A percentile compares a stretch with the other conserved stretches of the same genome.
phyloP scores from a whole-genome alignment of 2,888 invertebrate genomes.

The Drosophila trichaetosa region DNA sequence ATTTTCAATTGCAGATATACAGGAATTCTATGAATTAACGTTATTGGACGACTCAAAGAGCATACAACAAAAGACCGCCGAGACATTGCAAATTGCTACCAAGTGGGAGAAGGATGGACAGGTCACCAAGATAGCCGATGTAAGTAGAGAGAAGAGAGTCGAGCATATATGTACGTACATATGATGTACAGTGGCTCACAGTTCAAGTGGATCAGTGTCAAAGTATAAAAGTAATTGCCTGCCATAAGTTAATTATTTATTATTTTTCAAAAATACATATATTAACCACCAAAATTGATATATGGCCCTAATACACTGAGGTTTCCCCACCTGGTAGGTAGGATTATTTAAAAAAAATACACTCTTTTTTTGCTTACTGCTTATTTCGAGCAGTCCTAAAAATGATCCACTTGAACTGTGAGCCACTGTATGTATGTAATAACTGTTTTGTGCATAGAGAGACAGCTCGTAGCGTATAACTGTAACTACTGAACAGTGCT shows the following conservation, averaged over 20 bases:
- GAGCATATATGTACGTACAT: neutral
- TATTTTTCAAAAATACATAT: too few relatives aligned
- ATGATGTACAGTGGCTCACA: neutral
- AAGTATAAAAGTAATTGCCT: too few relatives aligned
- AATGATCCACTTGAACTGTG: too few relatives aligned
- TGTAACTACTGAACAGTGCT: constrained; percentile 4
- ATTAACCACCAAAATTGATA: too few relatives aligned
- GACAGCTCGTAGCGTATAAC: neutral
- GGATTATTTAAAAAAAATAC: too few relatives aligned
- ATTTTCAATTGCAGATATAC: constrained; percentile 92
- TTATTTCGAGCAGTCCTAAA: too few relatives aligned
- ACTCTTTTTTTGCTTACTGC: too few relatives aligned
- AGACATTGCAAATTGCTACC: constrained; percentile 97
- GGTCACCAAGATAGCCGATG: constrained; percentile 84
- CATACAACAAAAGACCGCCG: constrained; percentile 97
- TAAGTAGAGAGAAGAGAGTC: constrained; percentile 66
- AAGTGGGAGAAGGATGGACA: constrained; percentile 91
- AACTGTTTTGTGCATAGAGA: constrained; percentile 8
- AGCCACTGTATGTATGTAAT: neutral
- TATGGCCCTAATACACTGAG: too few relatives aligned
- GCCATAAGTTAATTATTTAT: too few relatives aligned
- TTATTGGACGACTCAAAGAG: constrained; percentile 97
- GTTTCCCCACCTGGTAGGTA: too few relatives aligned
- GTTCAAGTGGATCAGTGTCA: too few relatives aligned
- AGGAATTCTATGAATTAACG: constrained; percentile 99